Evolutionary conservation across 2,888 invertebrate species (phyloP), one percentile per base, ranked within the genome.

Genomic region (Eilema depressum): DNA sequence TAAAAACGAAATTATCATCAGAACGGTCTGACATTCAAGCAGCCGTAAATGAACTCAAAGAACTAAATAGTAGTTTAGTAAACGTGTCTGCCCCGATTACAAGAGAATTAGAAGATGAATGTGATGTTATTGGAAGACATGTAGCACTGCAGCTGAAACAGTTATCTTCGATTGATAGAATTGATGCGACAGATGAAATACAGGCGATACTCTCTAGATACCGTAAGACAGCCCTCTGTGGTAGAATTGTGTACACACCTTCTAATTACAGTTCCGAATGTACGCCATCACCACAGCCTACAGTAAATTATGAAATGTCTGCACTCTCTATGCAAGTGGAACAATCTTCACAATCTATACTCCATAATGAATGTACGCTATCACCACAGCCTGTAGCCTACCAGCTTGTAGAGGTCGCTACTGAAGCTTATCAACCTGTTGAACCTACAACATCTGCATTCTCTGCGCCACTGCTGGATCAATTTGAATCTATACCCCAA

Each of bases 101-200:
- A 33, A 33, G 33, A 33, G 56, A 72, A 74, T 62, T 41, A 71
- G 76, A 78, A 76, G 71, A 73, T 60, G 78, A 78, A 66, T 73
- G 62, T 72, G 72, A 75, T 68, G 66, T 70, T 70, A 56, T 77
- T 75, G 78, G 75, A 78, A 76, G 63, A 78, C 73, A 78, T 75
- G 73, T 76, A 63, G 74, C 75, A 69, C 64, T 76, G 53, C 75
- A 74, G 65, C 65, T 75, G 53, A 75, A 63, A 67, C 73, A 75
- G 71, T 60, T 72, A 25, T 23, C 73, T 67, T 67, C 62, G 62
- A 66, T 75, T 67, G 69, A 73, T 75, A 63, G 66, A 65, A 66
- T 75, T 67, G 75, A 75, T 73, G 75, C 75, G 63, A 75, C 61
- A 75, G 72, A 75, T 75, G 75, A 72, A 74, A 74, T 74, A 62